Percentiles rank a stretch among this genome's conserved stretches.
These are phyloP conservation scores for Bergia sp. DNA, from an alignment of 92 coral and sea anemone genomes.

Conservation along the genomic window DNA sequence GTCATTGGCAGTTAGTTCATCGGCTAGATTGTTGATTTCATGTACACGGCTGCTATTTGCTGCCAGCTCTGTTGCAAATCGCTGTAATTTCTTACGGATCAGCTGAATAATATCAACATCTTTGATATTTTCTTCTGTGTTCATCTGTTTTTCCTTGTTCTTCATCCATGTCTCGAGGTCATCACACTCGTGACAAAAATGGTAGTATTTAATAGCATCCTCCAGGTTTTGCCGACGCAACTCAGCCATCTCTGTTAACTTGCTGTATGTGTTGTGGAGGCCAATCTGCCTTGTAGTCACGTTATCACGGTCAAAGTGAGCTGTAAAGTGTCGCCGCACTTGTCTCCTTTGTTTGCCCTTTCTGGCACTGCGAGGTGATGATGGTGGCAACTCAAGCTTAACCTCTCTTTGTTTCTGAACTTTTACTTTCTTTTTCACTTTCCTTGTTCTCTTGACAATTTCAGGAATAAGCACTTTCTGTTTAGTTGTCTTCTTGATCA, in stretches of 20 bases:
- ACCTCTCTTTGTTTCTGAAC: slow-evolving; percentile 77
- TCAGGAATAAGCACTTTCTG: slow-evolving; percentile 87
- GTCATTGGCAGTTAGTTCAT: slow-evolving; percentile 69
- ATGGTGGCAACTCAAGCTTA: slow-evolving; percentile 37
- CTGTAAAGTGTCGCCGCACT: slow-evolving; percentile 92
- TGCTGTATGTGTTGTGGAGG: slow-evolving; percentile 82
- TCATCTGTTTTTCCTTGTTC: slow-evolving; percentile 82
- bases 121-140: slow-evolving; percentile 56
- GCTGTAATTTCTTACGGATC: slow-evolving; percentile 82
- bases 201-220: slow-evolving; percentile 88
- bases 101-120: slow-evolving; percentile 66
- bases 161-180: slow-evolving; percentile 92
- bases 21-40: slow-evolving; percentile 76
- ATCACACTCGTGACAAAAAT: slow-evolving; percentile 88
- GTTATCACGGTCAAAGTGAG: slow-evolving; percentile 98
- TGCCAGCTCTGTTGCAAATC: slow-evolving; percentile 79
- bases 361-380: slow-evolving; percentile 53
- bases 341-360: slow-evolving; percentile 76
- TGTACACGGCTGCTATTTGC: slow-evolving; percentile 78
- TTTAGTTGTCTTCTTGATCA: slow-evolving; percentile 79
- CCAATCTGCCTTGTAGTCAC: slow-evolving; percentile 93
- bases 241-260: slow-evolving; percentile 83
- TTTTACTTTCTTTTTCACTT: slow-evolving; percentile 84
- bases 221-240: slow-evolving; percentile 80
- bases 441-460: slow-evolving; percentile 74